Evolutionary conservation across 1,140 invertebrate species (phyloP).

Genomic region (Idris sp.): DNA sequence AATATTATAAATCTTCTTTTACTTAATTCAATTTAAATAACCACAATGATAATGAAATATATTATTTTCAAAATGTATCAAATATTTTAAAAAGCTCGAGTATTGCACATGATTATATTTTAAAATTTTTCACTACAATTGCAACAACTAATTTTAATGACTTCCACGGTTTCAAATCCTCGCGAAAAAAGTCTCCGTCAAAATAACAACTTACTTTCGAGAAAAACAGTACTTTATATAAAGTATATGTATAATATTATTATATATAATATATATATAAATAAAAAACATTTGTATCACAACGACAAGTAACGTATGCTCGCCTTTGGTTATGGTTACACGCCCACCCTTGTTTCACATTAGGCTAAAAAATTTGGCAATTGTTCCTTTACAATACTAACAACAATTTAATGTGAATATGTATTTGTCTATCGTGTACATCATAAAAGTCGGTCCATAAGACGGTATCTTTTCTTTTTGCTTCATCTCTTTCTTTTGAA

Average conservation of each 20-base stretch:
- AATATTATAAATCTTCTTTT: too few relatives aligned
- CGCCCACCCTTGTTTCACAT: slow-evolving; percentile 24
- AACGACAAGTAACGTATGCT: slow-evolving; percentile 66
- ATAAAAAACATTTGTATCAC: slow-evolving; percentile 66
- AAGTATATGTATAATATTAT: slow-evolving; percentile 38
- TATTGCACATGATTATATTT: too few relatives aligned
- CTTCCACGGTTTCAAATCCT: slow-evolving; percentile 23
- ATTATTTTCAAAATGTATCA: too few relatives aligned
- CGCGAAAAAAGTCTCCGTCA: slow-evolving; percentile 33
- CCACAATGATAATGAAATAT: too few relatives aligned
- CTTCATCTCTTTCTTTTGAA: too few relatives aligned
- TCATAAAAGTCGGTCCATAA: slow-evolving; percentile 9
- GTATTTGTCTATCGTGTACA: slow-evolving; percentile 11
- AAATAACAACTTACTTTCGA: slow-evolving; percentile 51
- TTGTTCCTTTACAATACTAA: slow-evolving; percentile 38
- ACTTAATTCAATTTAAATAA: too few relatives aligned
- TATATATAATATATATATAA: slow-evolving; percentile 52
- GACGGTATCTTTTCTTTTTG: too few relatives aligned
- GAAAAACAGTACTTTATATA: slow-evolving; percentile 45
- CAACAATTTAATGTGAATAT: slow-evolving; percentile 34
- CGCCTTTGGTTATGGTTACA: slow-evolving; percentile 66
- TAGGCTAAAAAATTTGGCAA: slow-evolving; percentile 42
- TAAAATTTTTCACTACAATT: too few relatives aligned
- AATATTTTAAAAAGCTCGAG: too few relatives aligned
- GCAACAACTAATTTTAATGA: slow-evolving; percentile 10